Conservation (phyloP, 2,888 invertebrate genomes). For the Chymomyza amoena region DNA sequence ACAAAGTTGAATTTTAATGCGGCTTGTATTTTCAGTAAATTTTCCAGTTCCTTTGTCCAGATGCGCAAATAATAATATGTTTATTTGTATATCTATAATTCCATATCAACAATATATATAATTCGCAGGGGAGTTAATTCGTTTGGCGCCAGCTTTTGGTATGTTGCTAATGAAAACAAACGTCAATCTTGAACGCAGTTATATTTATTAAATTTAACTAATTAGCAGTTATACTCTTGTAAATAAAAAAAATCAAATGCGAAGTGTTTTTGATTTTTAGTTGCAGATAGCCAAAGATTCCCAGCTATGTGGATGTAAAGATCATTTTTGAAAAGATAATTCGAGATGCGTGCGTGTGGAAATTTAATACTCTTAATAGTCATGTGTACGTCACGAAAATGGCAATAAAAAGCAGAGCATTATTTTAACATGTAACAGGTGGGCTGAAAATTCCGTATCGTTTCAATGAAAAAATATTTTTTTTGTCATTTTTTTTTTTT, state of each 20-base stretch:
- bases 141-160: slow-evolving; percentile 56
- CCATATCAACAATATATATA: background rate
- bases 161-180: slow-evolving; percentile 57
- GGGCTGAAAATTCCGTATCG: too few species aligned
- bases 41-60: slow-evolving; percentile 52
- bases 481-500: too few species aligned
- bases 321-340: background rate
- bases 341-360: background rate
- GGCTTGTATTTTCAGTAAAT: slow-evolving; percentile 33
- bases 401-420: background rate
- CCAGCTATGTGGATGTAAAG: background rate
- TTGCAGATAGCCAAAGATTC: background rate
- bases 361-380: background rate
- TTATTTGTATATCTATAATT: background rate
- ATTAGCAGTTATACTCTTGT: slow-evolving; percentile 37
- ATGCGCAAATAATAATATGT: slow-evolving; percentile 30
- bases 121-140: slow-evolving; percentile 57
- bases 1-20: slow-evolving; percentile 42
- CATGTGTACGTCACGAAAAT: background rate
- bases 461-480: too few species aligned
- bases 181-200: slow-evolving; percentile 44
- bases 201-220: slow-evolving; percentile 54
- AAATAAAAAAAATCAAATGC: background rate
- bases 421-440: background rate
- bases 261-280: background rate